Conservation (phyloP, 2,113 vertebrate genomes). For the Pseudorhombus dupliciocellatus region DNA sequence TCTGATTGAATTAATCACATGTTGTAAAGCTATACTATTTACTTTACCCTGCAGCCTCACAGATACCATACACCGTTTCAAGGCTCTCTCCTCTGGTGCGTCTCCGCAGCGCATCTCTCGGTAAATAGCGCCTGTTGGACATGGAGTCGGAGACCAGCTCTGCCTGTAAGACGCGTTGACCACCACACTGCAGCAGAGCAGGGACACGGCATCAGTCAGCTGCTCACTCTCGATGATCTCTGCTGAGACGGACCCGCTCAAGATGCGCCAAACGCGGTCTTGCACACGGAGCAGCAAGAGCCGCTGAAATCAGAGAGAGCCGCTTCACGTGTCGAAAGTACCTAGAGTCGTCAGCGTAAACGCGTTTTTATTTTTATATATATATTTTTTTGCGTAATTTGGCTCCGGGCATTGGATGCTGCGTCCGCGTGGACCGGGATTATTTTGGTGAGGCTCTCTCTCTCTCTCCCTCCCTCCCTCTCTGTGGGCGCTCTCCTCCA, state of each 20-base stretch:
- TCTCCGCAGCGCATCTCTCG: neutral
- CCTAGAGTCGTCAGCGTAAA: conserved; percentile 48
- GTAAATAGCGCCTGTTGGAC: neutral
- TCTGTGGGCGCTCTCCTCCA: conserved; percentile 24
- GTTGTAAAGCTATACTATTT: no score
- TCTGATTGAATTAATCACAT: neutral
- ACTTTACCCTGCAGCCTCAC: neutral
- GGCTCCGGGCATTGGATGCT: conserved; percentile 42
- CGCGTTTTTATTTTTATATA: neutral
- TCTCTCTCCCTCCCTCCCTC: neutral
- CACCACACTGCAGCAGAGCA: neutral
- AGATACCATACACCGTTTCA: neutral
- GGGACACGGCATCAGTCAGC: conserved; percentile 17
- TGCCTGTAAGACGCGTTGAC: neutral
- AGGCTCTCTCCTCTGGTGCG: neutral
- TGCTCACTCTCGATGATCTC: conserved; percentile 59
- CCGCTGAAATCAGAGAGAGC: neutral
- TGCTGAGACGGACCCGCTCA: conserved; percentile 19
- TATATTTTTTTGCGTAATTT: conserved; percentile 62
- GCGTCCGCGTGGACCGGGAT: conserved; percentile 56
- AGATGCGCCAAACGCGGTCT: no score
- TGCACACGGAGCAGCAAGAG: neutral
- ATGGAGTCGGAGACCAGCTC: no score
- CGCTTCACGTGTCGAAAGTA: neutral
- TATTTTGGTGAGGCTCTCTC: conserved; percentile 49